Percentiles rank a stretch among this genome's conserved stretches.
These are phyloP conservation scores for Apostichopus parvimensis DNA, from an alignment of 35 echinoderm and acorn worm genomes.

Conservation along the genomic window DNA sequence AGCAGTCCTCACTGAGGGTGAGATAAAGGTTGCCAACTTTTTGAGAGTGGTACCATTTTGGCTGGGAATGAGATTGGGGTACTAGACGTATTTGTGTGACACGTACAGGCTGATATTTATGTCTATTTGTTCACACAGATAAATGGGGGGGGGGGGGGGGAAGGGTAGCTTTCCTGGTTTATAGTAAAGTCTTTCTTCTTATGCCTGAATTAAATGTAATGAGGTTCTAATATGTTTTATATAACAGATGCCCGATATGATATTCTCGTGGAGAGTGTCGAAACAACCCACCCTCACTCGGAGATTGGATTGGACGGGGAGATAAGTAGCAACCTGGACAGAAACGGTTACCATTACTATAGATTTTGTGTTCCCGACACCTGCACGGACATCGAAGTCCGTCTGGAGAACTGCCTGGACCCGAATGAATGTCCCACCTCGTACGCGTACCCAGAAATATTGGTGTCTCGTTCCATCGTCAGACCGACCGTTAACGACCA, in stretches of 20 bases:
- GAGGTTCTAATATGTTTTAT: too few species aligned
- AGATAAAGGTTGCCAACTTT: too few species aligned
- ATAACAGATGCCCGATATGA: slow-evolving; percentile 72
- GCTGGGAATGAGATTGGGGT: too few species aligned
- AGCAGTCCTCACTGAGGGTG: too few species aligned
- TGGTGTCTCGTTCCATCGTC: slow-evolving; percentile 84
- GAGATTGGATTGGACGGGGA: slow-evolving; percentile 52
- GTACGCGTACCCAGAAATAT: slow-evolving; percentile 85
- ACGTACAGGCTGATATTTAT: too few species aligned
- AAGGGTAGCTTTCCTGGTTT: too few species aligned
- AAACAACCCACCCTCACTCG: slow-evolving; percentile 54
- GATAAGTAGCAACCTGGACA: slow-evolving; percentile 8
- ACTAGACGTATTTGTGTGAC: too few species aligned
- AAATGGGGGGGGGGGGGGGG: too few species aligned
- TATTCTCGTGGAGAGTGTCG: slow-evolving; percentile 54
- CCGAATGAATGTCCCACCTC: slow-evolving; percentile 62
- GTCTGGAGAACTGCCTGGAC: slow-evolving; percentile 77
- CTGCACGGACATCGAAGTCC: slow-evolving; percentile 64
- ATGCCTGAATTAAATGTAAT: too few species aligned
- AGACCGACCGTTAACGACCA: slow-evolving; percentile 80
- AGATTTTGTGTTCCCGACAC: slow-evolving; percentile 79
- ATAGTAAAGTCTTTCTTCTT: too few species aligned
- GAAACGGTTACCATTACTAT: slow-evolving; percentile 73
- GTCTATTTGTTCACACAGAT: too few species aligned
- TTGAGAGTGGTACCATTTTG: too few species aligned